Evolutionary conservation across 2,797 vertebrate species (phyloP), one percentile per base, ranked within the genome.

Genomic region (Picus viridis): DNA sequence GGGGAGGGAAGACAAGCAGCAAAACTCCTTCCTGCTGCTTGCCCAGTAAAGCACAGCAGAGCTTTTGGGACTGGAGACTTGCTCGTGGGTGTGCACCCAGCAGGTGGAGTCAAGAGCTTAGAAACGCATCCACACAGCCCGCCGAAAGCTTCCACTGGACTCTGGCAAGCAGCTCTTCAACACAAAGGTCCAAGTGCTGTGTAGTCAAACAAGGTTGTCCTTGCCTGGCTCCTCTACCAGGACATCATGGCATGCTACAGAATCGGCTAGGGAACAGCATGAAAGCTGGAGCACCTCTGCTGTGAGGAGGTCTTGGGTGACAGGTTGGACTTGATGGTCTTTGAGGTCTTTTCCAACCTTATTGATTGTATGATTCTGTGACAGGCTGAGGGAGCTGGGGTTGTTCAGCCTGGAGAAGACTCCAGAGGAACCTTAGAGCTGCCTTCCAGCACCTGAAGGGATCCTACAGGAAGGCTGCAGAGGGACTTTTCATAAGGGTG

Each of bases 81-180:
- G 91, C 80, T 90, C 81, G 70, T 36, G 92, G 70, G 84, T 59
- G 13, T 78, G 91, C 65, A 80, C 85, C 94, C 97, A 96, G 91
- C 91, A 97, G 96, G 85, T 94, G 97, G 96, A 96, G 95, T 89
- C 86, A 91, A 83, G 83, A 88, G 83, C 90, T 93, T 90, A 95
- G 41, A 39, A 93, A 96, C 23, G 49, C 22, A 51, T 77, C 30
- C 32, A 59, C 22, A 63, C 54, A 81, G 64, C 11, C 47, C 67
- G 29, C 74, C 54, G 22, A 23, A 63, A 34, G 45, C n/a, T 29
- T 77, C 20, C 51, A 70, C 30, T 51, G n/a, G 77, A 75, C 57
- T 83, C 57, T 9, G 22, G 36, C 8, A 71, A 63, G 16, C 36
- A 80, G 57, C 74, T 95, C 79, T 76, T 91, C 90, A 83, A 88